Base-by-base conservation (phyloP, 2,888 invertebrate genomes). In the Phorcus lineatus region DNA sequence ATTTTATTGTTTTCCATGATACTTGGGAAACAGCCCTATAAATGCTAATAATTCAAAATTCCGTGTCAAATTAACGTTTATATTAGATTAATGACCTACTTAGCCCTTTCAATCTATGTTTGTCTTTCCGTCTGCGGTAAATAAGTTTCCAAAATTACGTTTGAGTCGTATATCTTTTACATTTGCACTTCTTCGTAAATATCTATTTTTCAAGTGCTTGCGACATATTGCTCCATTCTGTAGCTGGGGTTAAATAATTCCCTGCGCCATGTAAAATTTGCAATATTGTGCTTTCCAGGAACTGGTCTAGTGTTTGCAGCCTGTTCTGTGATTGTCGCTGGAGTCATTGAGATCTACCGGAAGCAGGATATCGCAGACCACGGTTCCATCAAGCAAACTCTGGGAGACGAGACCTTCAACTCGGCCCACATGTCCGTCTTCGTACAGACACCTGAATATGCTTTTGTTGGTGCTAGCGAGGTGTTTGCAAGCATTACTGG, bases 401-500 rank as follows among this genome's bases (percentile, higher is more conserved):
- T 91, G n/a, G 88, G 87, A 2, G 83, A 84, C 17, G 83, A 87
- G 24, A 83, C 47, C 7, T 91, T 90, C 82, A 89, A 89, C 67
- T 88, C 91, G 0, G 90, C 91, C 13, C 74, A 80, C 36, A 79
- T 91, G 53, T 85, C 87, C 13, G 86, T 91, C 74, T 90, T 91
- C 74, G 83, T 83, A 6, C 91, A 91, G 80, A 82, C 88, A 22
- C 91, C 91, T 11, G 89, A 91, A 82, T 91, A 90, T 83, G 86
- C 88, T 3, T 85, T 91, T 28, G 86, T 90, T n/a, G 91, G 92
- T 7, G 86, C 88, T 7, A 90, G 91, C 81, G 91, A 92, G 80
- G 90, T 91, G 16, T 91, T 91, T 74, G 84, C 91, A 7, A 89
- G 88, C 80, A 88, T 90, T 17, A 86, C 91, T 80, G 91, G 91